phyloP scores from a whole-genome alignment of 92 coral and sea anemone species.

The Desmophyllum pertusum region DNA sequence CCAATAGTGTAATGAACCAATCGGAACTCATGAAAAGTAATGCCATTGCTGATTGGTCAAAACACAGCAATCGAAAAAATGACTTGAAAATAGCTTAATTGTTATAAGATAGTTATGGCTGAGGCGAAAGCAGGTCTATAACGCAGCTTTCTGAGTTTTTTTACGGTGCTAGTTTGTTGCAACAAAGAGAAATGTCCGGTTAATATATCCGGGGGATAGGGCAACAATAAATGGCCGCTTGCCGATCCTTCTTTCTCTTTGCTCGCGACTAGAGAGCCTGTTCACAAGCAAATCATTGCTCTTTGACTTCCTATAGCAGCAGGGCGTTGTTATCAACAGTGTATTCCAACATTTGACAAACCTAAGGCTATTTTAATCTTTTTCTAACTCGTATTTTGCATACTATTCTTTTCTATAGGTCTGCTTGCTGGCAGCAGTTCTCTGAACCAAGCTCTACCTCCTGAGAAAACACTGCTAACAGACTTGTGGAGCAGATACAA shows the following conservation, averaged over 20 bases:
- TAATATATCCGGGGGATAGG: no score
- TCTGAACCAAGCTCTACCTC: slow-evolving; percentile 26
- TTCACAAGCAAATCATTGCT: no score
- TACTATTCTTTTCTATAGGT: slow-evolving; percentile 32
- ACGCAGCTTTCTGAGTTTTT: background rate
- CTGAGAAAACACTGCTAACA: slow-evolving; percentile 44
- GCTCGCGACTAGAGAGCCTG: no score
- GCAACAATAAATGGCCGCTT: no score
- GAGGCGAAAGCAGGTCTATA: background rate
- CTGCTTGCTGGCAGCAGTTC: slow-evolving; percentile 83
- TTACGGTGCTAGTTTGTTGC: background rate
- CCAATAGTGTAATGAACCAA: no score
- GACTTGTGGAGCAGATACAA: slow-evolving; percentile 71
- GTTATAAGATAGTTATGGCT: background rate
- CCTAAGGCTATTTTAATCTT: background rate
- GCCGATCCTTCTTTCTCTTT: no score
- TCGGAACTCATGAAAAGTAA: no score
- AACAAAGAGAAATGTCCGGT: background rate
- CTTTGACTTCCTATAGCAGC: no score
- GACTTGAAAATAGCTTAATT: no score
- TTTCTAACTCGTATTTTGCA: background rate
- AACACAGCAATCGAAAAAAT: no score
- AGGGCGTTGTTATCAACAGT: background rate
- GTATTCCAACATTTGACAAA: background rate
- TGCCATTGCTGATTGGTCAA: no score